phyloP scores from a whole-genome alignment of 2,888 invertebrate genomes.

The Mimas tiliae region DNA sequence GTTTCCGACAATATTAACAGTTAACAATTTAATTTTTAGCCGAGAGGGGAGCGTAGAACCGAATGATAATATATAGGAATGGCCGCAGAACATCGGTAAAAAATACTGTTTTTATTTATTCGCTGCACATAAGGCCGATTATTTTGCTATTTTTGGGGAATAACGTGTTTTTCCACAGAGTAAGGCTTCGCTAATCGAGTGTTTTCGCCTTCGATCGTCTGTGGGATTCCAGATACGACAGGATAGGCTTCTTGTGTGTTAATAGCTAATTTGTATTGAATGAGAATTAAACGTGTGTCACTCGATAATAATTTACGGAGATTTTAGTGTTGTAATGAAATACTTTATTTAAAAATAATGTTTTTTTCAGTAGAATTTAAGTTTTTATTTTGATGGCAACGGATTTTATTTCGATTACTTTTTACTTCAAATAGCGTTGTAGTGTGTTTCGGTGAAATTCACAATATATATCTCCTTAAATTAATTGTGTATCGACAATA shows the following conservation, averaged over 20 bases:
- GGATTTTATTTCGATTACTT: background rate
- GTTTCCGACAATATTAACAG: constrained; percentile 53
- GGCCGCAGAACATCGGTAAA: constrained; percentile 74
- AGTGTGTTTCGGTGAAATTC: background rate
- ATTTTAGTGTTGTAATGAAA: background rate
- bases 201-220: constrained; percentile 61
- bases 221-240: constrained; percentile 62
- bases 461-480: constrained; percentile 4
- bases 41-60: constrained; percentile 81
- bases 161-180: constrained; percentile 63
- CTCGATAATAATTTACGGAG: background rate
- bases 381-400: too few relatives aligned
- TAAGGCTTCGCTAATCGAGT: constrained; percentile 70
- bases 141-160: constrained; percentile 52
- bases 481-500: background rate
- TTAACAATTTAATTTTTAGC: constrained; percentile 82
- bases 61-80: constrained; percentile 69
- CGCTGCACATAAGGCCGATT: constrained; percentile 56
- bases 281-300: background rate
- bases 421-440: background rate
- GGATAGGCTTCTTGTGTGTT: constrained; percentile 62
- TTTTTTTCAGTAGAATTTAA: too few relatives aligned
- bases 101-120: constrained; percentile 57
- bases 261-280: background rate
- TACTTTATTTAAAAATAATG: too few relatives aligned